Conservation (phyloP, 2,113 vertebrate genomes). For the Sardina pilchardus region DNA sequence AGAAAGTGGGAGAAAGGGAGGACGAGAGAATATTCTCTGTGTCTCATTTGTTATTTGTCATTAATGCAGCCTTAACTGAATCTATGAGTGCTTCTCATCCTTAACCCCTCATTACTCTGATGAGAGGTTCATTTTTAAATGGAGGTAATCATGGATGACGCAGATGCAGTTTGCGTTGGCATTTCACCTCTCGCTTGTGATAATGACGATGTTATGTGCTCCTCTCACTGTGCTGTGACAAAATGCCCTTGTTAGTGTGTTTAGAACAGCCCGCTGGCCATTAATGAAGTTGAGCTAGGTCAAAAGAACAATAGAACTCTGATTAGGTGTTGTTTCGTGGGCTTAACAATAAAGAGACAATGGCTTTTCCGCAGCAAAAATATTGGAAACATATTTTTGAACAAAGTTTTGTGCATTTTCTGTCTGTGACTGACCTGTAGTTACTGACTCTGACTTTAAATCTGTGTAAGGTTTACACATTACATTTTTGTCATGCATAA, state of each 20-base stretch:
- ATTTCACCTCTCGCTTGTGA: not conserved
- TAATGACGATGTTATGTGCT: not conserved
- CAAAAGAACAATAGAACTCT: not conserved
- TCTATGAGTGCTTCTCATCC: not conserved
- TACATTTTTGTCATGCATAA: not conserved
- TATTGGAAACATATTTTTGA: not conserved
- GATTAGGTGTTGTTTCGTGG: not conserved
- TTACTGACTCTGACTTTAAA: not conserved
- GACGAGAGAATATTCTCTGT: not conserved
- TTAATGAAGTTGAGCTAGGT: not conserved
- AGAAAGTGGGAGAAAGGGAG: not conserved
- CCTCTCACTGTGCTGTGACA: not conserved
- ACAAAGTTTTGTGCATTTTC: not conserved
- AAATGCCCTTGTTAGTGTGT: not conserved
- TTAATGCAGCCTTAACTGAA: not conserved
- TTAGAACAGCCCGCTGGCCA: not conserved
- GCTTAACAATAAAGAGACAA: not conserved
- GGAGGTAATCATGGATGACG: not conserved
- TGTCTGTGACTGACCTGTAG: not conserved
- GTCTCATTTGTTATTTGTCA: too few species aligned
- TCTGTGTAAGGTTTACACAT: not conserved
- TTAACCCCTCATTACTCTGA: not conserved
- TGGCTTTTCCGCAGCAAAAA: not conserved
- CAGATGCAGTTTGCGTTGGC: not conserved
- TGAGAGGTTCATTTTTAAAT: not conserved